Evolutionary conservation across 2,797 vertebrate genomes (phyloP), one percentile per base, ranked within the genome.

Genomic region (Falco biarmicus): DNA sequence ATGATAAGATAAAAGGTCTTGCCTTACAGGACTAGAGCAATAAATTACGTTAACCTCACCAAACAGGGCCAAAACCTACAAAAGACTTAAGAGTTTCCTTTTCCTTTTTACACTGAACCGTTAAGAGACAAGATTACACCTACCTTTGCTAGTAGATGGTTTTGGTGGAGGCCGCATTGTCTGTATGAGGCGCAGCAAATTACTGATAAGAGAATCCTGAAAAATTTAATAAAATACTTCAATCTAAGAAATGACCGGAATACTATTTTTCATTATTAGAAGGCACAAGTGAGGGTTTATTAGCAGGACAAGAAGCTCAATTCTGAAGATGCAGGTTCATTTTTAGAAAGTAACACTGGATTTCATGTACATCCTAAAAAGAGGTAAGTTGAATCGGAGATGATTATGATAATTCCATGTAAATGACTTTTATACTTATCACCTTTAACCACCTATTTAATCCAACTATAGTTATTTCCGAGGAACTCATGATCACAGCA

Each of bases 181-280:
- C 95, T 99, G 99, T 77, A 99, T 99, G 90, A 99, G 99, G 48
- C 99, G 98, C 1, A 99, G 97, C 94, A 99, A 97, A 88, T 99
- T 99, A 83, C 99, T 97, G 48, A 99, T 84, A 80, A 99, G 99
- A 6, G 99, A 99, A 96, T 99, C 99, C 99, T 99, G 75, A 32
- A 97, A 93, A 65, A 57, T 1, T 0, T 1, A 79, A 18, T 6
- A 8, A 39, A 88, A 87, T 11, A 22, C 32, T 53, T 70, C 8
- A 63, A 20, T n/a, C 6, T 21, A 48, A 26, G 26, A 45, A 84
- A 74, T 3, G 0, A 16, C 31, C 9, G 3, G 20, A 66, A 28
- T 0, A 1, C 5, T 37, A 26, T 4, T 48, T 34, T 74, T 39
- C 8, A 4, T 34, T 39, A n/a, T 10, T 2, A 84, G 8, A 65